Evolutionary conservation across 92 coral and sea anemone genomes (phyloP).

Genomic region (Palythoa heliodiscus): DNA sequence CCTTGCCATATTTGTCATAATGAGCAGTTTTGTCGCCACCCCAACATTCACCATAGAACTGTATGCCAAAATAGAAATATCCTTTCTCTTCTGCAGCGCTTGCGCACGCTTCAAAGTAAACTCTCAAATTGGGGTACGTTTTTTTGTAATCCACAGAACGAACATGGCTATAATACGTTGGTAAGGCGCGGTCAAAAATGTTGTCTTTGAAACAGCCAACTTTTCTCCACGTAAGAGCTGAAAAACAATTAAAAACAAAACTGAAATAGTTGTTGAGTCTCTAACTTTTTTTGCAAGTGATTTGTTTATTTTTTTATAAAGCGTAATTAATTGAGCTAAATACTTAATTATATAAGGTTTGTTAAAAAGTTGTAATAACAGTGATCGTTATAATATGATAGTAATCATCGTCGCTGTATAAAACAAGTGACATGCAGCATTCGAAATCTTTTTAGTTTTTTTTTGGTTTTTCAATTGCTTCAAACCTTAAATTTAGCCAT

Average conservation of each 20-base stretch:
- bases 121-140: constrained; percentile 23
- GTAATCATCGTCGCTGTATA: no score
- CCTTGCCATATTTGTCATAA: constrained; percentile 9
- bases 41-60: constrained; percentile 40
- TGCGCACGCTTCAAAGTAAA: constrained; percentile 30
- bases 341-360: no score
- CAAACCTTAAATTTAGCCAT: no score
- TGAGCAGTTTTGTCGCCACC: constrained; percentile 13
- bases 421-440: no score
- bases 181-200: constrained; percentile 18
- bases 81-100: constrained; percentile 2
- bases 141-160: constrained; percentile 24
- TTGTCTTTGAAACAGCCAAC: constrained; percentile 36
- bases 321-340: no score
- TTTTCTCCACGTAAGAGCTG: constrained; percentile 32
- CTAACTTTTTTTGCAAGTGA: no score
- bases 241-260: neutral
- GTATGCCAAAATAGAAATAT: constrained; percentile 32
- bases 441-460: no score
- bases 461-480: no score
- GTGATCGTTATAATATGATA: no score
- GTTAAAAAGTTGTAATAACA: no score
- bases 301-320: no score
- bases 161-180: neutral
- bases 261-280: no score